Conservation (phyloP, 1,140 invertebrate genomes). For the Polyergus mexicanus region DNA sequence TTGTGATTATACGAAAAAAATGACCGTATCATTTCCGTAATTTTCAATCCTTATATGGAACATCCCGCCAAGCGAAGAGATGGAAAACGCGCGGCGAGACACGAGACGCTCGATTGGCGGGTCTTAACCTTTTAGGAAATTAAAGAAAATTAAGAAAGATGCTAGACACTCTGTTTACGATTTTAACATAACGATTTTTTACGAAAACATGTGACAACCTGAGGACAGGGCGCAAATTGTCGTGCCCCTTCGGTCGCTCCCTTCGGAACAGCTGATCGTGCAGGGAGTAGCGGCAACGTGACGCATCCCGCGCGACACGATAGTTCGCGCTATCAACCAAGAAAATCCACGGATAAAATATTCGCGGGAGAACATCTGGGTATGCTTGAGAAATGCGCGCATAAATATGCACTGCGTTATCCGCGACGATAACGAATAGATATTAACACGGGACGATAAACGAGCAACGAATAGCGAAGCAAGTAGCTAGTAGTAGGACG, state of each 20-base stretch:
- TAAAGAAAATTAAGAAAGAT: too few species aligned
- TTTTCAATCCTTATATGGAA: background rate
- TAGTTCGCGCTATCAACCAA: background rate
- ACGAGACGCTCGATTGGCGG: background rate
- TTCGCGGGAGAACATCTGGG: background rate
- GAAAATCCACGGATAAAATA: background rate
- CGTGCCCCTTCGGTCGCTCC: slow-evolving; percentile 48
- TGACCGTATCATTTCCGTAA: background rate
- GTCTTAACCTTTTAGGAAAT: background rate
- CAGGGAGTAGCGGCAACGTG: background rate
- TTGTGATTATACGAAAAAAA: background rate
- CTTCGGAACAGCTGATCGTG: background rate
- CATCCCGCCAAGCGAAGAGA: background rate
- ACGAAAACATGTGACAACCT: slow-evolving; percentile 77
- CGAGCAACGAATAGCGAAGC: too few species aligned
- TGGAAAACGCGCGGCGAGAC: background rate
- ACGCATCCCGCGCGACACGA: background rate
- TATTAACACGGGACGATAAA: background rate
- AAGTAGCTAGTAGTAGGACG: too few species aligned
- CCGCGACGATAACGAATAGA: background rate
- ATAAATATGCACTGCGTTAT: background rate
- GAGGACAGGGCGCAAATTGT: slow-evolving; percentile 88
- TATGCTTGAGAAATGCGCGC: too few species aligned
- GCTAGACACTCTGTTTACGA: too few species aligned
- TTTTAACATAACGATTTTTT: background rate